Evolutionary conservation across 2,797 vertebrate genomes (phyloP).

Genomic region (Novumbra hubbsi): DNA sequence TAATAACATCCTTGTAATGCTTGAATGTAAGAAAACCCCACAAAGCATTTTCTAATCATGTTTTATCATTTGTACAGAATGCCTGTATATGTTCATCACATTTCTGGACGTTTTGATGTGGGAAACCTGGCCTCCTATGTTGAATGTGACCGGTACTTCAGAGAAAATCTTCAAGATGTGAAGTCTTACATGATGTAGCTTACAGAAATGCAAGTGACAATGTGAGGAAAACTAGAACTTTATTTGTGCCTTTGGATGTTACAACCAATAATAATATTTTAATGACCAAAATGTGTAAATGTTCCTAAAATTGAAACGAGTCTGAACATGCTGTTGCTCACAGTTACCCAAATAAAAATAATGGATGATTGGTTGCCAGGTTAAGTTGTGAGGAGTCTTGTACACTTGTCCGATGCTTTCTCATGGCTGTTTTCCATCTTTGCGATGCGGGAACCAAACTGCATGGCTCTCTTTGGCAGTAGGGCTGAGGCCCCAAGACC

Average conservation of each 20-base stretch:
- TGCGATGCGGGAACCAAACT: conserved; percentile 94
- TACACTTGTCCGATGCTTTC: conserved; percentile 87
- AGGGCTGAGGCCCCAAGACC: conserved; percentile 78
- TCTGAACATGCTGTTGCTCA: background rate
- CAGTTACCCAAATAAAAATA: background rate
- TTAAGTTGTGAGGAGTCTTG: conserved; percentile 72
- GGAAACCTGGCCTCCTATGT: conserved; percentile 77
- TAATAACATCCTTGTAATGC: background rate
- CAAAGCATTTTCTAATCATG: background rate
- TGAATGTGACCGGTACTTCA: conserved; percentile 78
- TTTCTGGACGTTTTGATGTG: conserved; percentile 81
- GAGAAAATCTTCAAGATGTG: conserved; percentile 60
- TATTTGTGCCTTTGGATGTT: background rate
- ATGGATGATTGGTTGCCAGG: background rate
- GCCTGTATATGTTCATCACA: conserved; percentile 70
- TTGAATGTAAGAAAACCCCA: background rate
- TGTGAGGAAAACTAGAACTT: background rate
- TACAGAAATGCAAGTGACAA: background rate
- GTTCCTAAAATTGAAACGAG: background rate
- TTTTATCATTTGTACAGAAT: conserved; percentile 56
- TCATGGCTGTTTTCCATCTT: conserved; percentile 86
- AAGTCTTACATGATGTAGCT: conserved; percentile 65
- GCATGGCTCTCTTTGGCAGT: conserved; percentile 92
- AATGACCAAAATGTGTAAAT: background rate
- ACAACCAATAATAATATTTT: background rate